Conservation (phyloP, 2,888 invertebrate genomes). For the Mystacides longicornis region DNA sequence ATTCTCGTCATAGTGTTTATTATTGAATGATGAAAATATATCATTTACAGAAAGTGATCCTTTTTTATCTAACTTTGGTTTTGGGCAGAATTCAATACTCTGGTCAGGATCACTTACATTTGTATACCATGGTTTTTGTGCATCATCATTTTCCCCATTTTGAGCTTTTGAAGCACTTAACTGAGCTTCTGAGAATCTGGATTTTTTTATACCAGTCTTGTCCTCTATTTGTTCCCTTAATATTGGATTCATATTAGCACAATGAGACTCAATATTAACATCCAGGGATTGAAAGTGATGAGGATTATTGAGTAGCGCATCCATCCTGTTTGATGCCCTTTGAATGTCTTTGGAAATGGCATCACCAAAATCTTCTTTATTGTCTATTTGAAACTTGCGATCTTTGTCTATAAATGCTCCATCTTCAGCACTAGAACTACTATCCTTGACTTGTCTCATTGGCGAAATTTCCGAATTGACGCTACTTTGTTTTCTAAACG, state of each 20-base stretch:
- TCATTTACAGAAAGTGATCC: constrained; percentile 42
- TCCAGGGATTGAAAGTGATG: not conserved
- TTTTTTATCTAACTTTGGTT: constrained; percentile 30
- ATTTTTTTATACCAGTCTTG: constrained; percentile 50
- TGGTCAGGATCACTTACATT: constrained; percentile 48
- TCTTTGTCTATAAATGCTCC: constrained; percentile 34
- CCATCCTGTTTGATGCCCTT: constrained; percentile 50
- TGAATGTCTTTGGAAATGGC: constrained; percentile 51
- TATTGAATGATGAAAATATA: constrained; percentile 33
- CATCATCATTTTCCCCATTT: constrained; percentile 16
- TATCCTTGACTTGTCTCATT: constrained; percentile 39
- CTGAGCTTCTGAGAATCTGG: constrained; percentile 39
- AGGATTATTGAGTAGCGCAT: constrained; percentile 43
- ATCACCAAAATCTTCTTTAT: constrained; percentile 48
- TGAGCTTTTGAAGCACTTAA: constrained; percentile 32
- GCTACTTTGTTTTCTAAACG: constrained; percentile 41
- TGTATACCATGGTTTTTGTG: constrained; percentile 47
- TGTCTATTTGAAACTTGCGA: constrained; percentile 45
- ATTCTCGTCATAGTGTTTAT: constrained; percentile 14
- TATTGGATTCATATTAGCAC: constrained; percentile 33
- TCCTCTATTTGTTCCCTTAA: constrained; percentile 51
- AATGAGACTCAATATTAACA: constrained; percentile 30
- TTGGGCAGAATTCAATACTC: constrained; percentile 33
- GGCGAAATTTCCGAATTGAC: constrained; percentile 37
- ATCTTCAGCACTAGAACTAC: constrained; percentile 36